Evolutionary conservation across 2,797 vertebrate species (phyloP), one percentile per base, ranked within the genome.

Genomic region (Melopsittacus undulatus): DNA sequence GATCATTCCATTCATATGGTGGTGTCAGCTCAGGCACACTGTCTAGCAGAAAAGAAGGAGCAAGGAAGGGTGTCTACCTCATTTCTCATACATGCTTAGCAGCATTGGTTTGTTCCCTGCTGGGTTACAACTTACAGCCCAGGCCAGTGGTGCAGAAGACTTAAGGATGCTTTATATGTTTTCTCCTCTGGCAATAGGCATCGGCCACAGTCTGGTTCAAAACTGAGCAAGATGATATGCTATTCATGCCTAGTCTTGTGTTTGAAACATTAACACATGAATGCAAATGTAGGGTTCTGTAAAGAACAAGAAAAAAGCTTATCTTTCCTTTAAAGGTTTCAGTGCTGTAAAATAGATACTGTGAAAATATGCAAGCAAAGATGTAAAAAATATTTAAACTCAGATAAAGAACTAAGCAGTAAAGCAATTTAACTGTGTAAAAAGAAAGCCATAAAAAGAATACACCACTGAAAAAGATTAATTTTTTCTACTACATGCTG

Each of bases 361-460:
- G 45, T 84, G 77, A 95, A 95, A 49, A 94, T 42, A 91, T 16
- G 43, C 75, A 79, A 89, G 48, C 34, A 70, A 88, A 94, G 46
- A 91, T 84, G 12, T 86, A 91, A 92, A 70, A 92, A 63, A 15
- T 77, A 56, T 68, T 93, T 84, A 75, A 95, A 88, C 10, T 49
- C 68, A 34, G 70, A 89, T 83, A 78, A 90, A 94, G 92, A 94
- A 95, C 61, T 92, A 93, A 95, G 87, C 69, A 94, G 80, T 80
- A 80, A 94, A 73, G 66, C 49, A 93, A 97, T 87, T 81, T 94
- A 89, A 90, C 54, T 63, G 30, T 56, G 94, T 77, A 69, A 94
- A 92, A 88, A 59, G 78, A 38, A 34, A 26, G 24, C 26, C 36
- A 88, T 94, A 89, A 91, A 91, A 88, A 36, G 76, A 87, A 84